Base-by-base conservation (phyloP, 2,113 vertebrate genomes). In the Blennius ocellaris region DNA sequence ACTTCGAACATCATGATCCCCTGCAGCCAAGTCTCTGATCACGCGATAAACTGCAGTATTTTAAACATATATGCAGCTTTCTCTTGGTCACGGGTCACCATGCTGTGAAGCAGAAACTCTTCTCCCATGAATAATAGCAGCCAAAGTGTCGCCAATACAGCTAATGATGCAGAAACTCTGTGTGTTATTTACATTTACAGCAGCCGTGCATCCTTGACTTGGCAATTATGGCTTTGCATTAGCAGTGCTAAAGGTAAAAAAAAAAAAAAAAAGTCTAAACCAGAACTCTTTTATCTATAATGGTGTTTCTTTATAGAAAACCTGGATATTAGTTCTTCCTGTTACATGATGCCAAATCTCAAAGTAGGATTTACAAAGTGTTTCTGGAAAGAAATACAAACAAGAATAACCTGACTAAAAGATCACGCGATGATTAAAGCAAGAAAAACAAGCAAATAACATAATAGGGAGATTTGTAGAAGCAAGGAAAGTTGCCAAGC, bases 361-460 rank as follows among this genome's bases (percentile, higher is more conserved):
- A 73, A 74, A 55, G 47, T 6, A 68, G 55, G 52, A 38, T 51
- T 21, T 38, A 57, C 49, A 65, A 66, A 50, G 40, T 16, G 11
- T 14, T 56, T 41, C 8, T 41, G 11, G 5, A 65, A 38, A 7
- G 57, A 62, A 76, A 40, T 8, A 61, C 10, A 21, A 72, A 47
- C 37, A 61, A 56, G 9, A 73, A 37, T 14, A 64, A 53, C 40
- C 17, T 36, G 17, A 59, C 11, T 48, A 47, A 64, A 54, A 40
- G 36, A 30, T 30, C 10, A 59, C 15, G 16, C 54, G 38, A 47
- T 30, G 39, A 63, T 66, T 52, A 56, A 51, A 66, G 59, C 11
- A 15, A 49, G 37, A 51, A 45, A 48, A 58, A 54, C 10, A 7
- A 45, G 61, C n/a, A 52, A 58, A 67, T 14, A 8, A 56, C 51